These are phyloP conservation scores for Lycocerus yunnanus DNA, from an alignment of 2,888 invertebrate species.

Conservation along the genomic window DNA sequence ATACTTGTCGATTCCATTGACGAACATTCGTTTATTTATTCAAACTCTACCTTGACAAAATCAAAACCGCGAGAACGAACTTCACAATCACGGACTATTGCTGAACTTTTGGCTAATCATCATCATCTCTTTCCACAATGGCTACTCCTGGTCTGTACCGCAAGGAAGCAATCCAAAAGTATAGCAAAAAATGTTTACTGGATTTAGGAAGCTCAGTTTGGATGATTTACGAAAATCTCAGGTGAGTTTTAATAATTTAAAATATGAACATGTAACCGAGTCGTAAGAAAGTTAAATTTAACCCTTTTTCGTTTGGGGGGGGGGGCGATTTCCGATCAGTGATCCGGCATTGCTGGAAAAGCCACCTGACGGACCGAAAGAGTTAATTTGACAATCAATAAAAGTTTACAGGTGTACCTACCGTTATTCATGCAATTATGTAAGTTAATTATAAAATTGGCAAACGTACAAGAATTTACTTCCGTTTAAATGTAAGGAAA, in stretches of 20 bases:
- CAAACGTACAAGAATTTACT: neutral
- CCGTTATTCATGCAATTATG: neutral
- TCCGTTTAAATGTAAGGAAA: neutral
- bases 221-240: constrained; percentile 89
- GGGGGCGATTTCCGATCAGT: no score
- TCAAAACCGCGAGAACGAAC: constrained; percentile 57
- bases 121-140: constrained; percentile 92
- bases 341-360: no score
- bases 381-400: neutral
- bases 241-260: constrained; percentile 33
- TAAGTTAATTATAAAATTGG: neutral
- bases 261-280: no score
- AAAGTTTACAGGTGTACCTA: neutral
- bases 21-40: constrained; percentile 69
- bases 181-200: constrained; percentile 80
- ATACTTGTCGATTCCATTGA: constrained; percentile 92
- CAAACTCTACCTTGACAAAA: constrained; percentile 61
- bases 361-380: neutral
- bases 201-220: constrained; percentile 89
- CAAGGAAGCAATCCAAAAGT: constrained; percentile 81
- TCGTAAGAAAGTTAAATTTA: no score
- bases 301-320: no score
- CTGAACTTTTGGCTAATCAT: constrained; percentile 84
- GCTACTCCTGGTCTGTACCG: constrained; percentile 88
- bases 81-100: constrained; percentile 68